Percentiles rank a stretch among this genome's conserved stretches.
Evolutionary conservation across 1,140 invertebrate genomes (phyloP).

Genomic region (Drosophila azteca): DNA sequence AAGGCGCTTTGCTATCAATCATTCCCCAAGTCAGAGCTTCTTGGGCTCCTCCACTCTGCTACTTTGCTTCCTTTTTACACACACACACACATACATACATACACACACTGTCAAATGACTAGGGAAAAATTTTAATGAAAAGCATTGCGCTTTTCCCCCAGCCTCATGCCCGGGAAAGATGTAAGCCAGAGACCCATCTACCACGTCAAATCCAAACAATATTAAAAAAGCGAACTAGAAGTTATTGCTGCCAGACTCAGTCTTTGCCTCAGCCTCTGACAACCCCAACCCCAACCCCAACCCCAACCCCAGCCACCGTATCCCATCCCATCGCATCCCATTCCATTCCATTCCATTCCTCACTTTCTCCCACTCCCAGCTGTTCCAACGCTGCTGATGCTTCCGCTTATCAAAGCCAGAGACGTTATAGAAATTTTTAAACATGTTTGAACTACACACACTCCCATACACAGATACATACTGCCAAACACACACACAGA

Average conservation of each 20-base stretch:
- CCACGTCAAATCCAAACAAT: conserved; percentile 62
- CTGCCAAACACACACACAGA: conserved; percentile 9
- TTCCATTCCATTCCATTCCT: neutral
- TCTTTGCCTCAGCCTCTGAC: neutral
- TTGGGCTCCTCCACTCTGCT: neutral
- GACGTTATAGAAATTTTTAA: conserved; percentile 79
- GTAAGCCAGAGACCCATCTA: neutral
- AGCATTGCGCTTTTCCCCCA: conserved; percentile 23
- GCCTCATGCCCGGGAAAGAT: neutral
- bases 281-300: neutral
- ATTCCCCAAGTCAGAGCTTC: conserved; percentile 12
- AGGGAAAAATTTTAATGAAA: conserved; percentile 73
- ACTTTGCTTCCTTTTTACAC: neutral
- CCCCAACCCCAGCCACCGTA: neutral
- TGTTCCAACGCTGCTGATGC: neutral
- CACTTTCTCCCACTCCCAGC: neutral
- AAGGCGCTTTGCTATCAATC: conserved; percentile 39
- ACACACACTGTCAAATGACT: conserved; percentile 62
- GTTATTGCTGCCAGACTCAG: conserved; percentile 50
- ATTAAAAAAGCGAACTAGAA: conserved; percentile 76
- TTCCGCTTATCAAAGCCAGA: conserved; percentile 38
- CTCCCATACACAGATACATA: conserved; percentile 4
- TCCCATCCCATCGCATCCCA: neutral
- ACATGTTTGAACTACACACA: conserved; percentile 74
- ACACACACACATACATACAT: too few relatives aligned